These are phyloP conservation scores for Tragelaphus buxtoni DNA, from an alignment of 2,113 vertebrate species.

Conservation along the genomic window DNA sequence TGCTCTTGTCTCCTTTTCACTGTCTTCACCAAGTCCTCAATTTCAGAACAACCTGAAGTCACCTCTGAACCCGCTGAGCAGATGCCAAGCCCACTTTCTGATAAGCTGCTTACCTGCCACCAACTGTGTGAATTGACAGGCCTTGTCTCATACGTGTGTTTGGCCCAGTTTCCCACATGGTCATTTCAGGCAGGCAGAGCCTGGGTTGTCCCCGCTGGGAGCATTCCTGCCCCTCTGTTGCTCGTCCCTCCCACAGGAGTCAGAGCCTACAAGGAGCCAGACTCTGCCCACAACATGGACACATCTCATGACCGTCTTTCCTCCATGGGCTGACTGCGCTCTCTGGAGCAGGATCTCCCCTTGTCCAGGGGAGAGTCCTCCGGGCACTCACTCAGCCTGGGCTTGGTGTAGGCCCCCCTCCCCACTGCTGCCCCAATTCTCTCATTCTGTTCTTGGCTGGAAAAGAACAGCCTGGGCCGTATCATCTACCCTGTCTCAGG, in stretches of 20 bases:
- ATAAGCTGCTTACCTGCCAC: background rate
- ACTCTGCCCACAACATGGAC: background rate
- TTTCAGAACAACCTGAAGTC: background rate
- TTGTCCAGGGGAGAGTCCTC: background rate
- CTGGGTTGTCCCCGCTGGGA: background rate
- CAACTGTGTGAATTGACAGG: accelerated
- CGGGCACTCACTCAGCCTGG: background rate
- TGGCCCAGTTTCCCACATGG: background rate
- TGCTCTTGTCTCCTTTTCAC: background rate
- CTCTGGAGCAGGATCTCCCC: background rate
- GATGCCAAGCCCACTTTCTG: too few relatives aligned
- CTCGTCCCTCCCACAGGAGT: background rate
- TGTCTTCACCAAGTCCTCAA: background rate
- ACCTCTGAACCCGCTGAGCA: background rate
- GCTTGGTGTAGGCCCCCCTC: background rate
- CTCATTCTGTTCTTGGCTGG: background rate
- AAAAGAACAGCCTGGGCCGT: background rate
- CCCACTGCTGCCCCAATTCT: background rate
- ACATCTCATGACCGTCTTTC: accelerated
- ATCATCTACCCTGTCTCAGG: background rate
- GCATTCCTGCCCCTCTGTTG: background rate
- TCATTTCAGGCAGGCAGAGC: background rate
- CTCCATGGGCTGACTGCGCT: background rate
- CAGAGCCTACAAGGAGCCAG: background rate
- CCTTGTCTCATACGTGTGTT: too few relatives aligned